These are phyloP conservation scores for Embidobia sp. DNA, from an alignment of 2,888 invertebrate genomes.

Conservation along the genomic window DNA sequence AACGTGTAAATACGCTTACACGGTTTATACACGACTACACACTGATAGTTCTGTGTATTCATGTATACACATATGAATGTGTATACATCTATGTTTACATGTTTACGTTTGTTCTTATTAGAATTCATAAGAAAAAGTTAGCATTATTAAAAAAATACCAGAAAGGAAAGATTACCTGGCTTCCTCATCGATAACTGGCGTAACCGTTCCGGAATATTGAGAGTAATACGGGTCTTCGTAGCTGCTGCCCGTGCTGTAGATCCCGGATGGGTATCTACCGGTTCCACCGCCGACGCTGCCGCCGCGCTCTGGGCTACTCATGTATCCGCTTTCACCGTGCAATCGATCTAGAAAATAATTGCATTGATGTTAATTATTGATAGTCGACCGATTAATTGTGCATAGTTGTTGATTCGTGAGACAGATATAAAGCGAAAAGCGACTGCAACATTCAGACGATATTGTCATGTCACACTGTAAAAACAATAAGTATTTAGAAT, in stretches of 20 bases:
- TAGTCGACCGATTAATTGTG: background rate
- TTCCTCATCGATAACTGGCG: conserved; percentile 96
- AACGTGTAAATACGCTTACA: too few species aligned
- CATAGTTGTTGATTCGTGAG: background rate
- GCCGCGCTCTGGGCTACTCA: conserved; percentile 91
- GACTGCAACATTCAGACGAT: conserved; percentile 5
- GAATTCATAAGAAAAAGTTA: too few species aligned
- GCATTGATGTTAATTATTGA: conserved; percentile 3
- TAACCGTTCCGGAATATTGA: conserved; percentile 90
- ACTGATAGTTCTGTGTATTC: too few species aligned
- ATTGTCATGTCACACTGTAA: too few species aligned
- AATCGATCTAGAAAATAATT: conserved; percentile 76
- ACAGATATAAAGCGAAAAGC: conserved; percentile 1
- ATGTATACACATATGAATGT: too few species aligned
- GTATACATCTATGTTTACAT: too few species aligned
- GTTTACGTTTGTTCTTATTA: too few species aligned
- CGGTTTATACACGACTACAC: too few species aligned
- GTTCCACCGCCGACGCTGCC: conserved; percentile 79
- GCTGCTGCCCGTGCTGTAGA: conserved; percentile 84
- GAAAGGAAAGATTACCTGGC: conserved; percentile 87
- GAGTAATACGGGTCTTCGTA: conserved; percentile 95
- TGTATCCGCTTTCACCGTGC: conserved; percentile 87
- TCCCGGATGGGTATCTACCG: conserved; percentile 78
- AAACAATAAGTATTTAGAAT: too few species aligned
- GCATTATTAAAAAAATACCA: too few species aligned